Evolutionary conservation across 2,113 vertebrate species (phyloP).

Genomic region (Megaceryle maxima): DNA sequence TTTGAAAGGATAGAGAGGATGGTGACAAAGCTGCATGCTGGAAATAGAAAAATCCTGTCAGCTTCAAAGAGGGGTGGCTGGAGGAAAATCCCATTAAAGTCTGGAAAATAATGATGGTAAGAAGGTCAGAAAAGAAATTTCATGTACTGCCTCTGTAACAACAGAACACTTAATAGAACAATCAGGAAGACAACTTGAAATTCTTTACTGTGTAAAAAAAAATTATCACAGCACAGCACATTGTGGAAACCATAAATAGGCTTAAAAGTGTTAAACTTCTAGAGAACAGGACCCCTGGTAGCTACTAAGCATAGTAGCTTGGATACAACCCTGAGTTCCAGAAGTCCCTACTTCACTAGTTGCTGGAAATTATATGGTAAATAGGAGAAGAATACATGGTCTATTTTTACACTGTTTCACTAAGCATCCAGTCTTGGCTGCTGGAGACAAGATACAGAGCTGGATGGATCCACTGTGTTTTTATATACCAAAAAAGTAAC

Average conservation of each 20-base stretch:
- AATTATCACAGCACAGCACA: not conserved
- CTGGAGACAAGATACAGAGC: constrained; percentile 6
- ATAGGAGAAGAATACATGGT: not conserved
- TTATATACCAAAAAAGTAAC: not conserved
- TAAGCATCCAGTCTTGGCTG: not conserved
- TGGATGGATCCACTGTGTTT: not conserved
- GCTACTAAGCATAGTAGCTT: not conserved
- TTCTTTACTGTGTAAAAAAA: too few relatives aligned
- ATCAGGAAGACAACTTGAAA: not conserved
- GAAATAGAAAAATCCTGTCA: not conserved
- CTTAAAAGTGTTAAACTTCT: not conserved
- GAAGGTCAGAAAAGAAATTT: not conserved
- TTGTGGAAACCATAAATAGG: not conserved
- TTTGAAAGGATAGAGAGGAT: not conserved
- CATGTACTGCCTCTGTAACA: not conserved
- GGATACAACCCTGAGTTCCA: not conserved
- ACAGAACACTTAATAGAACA: not conserved
- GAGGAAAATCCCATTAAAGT: not conserved
- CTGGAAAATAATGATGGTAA: not conserved
- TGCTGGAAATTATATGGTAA: not conserved
- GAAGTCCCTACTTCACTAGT: not conserved
- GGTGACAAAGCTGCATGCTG: not conserved
- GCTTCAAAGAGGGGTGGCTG: not conserved
- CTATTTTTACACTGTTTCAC: not conserved
- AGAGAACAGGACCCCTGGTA: not conserved